Base-by-base conservation (phyloP, 1,140 invertebrate genomes). In the Stegodyphus dumicola region DNA sequence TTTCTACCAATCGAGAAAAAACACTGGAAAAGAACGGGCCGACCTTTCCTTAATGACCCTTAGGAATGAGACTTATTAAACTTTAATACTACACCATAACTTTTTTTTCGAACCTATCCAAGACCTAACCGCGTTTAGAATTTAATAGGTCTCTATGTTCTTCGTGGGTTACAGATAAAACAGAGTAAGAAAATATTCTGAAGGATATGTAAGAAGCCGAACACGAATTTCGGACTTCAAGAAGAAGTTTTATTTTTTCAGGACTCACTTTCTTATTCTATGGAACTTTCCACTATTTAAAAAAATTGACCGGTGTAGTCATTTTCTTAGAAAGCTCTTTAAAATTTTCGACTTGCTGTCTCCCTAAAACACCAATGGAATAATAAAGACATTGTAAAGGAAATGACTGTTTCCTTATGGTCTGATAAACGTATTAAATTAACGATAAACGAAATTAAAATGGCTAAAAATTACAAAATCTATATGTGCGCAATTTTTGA, bases 61-160 rank as follows among this genome's bases (percentile, higher is more conserved):
- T 51, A 74, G 56, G 79, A 81, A 81, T 81, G 70, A 66, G 53
- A 17, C 70, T 74, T 81, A 66, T 81, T 74, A 81, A 81, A 81
- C 70, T 81, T 73, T 81, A 81, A 81, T 81, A 74, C 70, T 81
- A 66, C 6, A 65, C 56, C 60, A 65, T 81, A 71, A 74, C 79
- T 81, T 74, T 81, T 65, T 60, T 73, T 70, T 79, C 64, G 52
- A 60, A 64, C 78, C 67, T 80, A 73, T 73, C 70, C 15, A 17
- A 65, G 13, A 17, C 49, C 79, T 53, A 74, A 18, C 67, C 56
- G 69, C 79, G 48, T 54, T 73, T 81, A 65, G 79, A 74, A 74
- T 74, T 81, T 81, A 81, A 74, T 74, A 81, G 79, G 49, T 15
- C 56, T 65, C 70, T 74, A 70, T 81, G 79, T 81, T 81, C 18